These are phyloP conservation scores for Cephus sareptanus DNA, from an alignment of 2,888 invertebrate species.

Conservation along the genomic window DNA sequence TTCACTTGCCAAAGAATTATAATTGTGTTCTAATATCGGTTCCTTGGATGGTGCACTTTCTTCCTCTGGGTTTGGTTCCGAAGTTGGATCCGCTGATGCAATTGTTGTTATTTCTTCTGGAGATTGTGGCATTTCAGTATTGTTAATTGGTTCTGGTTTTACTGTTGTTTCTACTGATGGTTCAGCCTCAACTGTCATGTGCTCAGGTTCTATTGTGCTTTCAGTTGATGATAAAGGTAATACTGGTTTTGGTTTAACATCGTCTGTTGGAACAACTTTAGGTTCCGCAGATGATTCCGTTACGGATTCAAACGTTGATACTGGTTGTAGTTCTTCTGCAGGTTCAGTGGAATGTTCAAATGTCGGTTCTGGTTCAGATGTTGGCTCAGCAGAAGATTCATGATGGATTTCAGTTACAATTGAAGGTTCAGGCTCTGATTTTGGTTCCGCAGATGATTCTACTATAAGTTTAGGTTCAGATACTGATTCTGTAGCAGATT, in stretches of 20 bases:
- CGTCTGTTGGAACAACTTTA: slow-evolving; percentile 8
- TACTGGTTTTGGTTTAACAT: slow-evolving; percentile 17
- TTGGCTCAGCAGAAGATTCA: slow-evolving; percentile 38
- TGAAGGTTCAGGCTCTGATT: slow-evolving; percentile 35
- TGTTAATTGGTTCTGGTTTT: slow-evolving; percentile 32
- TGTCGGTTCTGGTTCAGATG: slow-evolving; percentile 29
- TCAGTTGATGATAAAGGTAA: slow-evolving; percentile 32
- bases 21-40: background rate
- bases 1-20: background rate
- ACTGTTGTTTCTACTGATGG: slow-evolving; percentile 14
- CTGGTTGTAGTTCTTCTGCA: slow-evolving; percentile 29
- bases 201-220: slow-evolving; percentile 31
- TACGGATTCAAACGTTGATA: slow-evolving; percentile 20
- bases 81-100: slow-evolving; percentile 20
- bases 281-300: slow-evolving; percentile 4
- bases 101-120: slow-evolving; percentile 18
- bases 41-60: background rate
- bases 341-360: slow-evolving; percentile 17
- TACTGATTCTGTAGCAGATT: slow-evolving; percentile 28
- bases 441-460: slow-evolving; percentile 45
- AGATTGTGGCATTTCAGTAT: slow-evolving; percentile 19
- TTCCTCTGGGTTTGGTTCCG: slow-evolving; percentile 29
- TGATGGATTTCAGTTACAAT: slow-evolving; percentile 32
- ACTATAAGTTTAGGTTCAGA: slow-evolving; percentile 5
- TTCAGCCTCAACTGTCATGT: slow-evolving; percentile 12